A percentile compares a stretch with the other conserved stretches of the same genome.
These are phyloP conservation scores for Gymnothorax reevesii DNA, from an alignment of 2,797 vertebrate genomes.

Conservation along the genomic window DNA sequence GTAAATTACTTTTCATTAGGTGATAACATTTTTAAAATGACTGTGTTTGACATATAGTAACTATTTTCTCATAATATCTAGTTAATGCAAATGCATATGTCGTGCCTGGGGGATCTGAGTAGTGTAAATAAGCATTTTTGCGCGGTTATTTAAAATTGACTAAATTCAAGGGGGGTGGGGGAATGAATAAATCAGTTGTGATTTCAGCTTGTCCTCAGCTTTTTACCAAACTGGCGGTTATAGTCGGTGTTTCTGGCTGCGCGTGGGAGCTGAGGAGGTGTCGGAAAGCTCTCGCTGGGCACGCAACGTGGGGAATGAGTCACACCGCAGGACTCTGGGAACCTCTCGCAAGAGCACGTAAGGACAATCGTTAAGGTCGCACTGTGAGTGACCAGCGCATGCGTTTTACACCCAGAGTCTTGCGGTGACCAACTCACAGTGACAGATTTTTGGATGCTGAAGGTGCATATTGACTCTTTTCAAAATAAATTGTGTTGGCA, in stretches of 20 bases:
- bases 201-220: constrained; percentile 28
- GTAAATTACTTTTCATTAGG: too few relatives aligned
- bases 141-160: neutral
- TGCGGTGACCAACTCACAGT: too few relatives aligned
- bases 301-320: neutral
- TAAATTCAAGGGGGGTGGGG: too few relatives aligned
- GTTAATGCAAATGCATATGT: neutral
- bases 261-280: constrained; percentile 9
- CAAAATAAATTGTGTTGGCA: neutral
- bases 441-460: neutral
- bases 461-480: neutral
- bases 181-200: too few relatives aligned
- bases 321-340: neutral
- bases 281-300: neutral
- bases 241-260: constrained; percentile 45
- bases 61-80: too few relatives aligned
- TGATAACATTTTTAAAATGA: too few relatives aligned
- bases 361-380: neutral
- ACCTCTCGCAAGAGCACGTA: neutral
- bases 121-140: neutral
- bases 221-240: constrained; percentile 50
- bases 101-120: neutral
- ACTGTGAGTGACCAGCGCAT: too few relatives aligned
- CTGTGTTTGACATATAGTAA: too few relatives aligned
- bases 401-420: too few relatives aligned